Percentiles rank a stretch among this genome's conserved stretches.
Evolutionary conservation across 2,888 invertebrate genomes (phyloP).

Genomic region (Rotaria magnacalcarata): DNA sequence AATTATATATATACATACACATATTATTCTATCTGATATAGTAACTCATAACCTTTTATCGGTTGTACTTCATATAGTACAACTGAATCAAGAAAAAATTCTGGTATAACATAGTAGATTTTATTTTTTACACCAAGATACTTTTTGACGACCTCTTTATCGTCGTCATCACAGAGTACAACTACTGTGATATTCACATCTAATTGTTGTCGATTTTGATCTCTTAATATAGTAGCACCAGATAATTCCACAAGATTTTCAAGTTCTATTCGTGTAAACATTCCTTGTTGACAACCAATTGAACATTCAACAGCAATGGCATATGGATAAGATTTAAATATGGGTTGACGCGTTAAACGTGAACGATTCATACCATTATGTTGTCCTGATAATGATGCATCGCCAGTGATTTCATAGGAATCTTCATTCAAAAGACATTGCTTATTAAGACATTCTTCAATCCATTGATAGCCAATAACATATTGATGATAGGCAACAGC

Average conservation of each 20-base stretch:
- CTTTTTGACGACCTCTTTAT: neutral
- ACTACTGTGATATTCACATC: neutral
- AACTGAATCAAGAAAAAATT: neutral
- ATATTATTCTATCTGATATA: neutral
- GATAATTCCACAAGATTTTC: neutral
- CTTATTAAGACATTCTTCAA: neutral
- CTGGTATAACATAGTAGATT: neutral
- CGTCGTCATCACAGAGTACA: constrained; percentile 2
- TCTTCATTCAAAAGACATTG: neutral
- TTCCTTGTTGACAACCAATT: neutral
- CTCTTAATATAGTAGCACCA: neutral
- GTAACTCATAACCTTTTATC: neutral
- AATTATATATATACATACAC: neutral
- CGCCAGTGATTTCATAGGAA: neutral
- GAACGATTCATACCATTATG: constrained; percentile 10
- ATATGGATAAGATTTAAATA: neutral
- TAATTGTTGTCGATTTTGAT: neutral
- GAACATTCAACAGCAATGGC: neutral
- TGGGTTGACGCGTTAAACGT: neutral
- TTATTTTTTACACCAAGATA: neutral
- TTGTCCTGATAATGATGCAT: neutral
- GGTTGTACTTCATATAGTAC: constrained; percentile 15
- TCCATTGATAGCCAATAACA: constrained; percentile 16
- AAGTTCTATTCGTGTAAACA: constrained; percentile 4
- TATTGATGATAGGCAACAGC: constrained; percentile 1